Percentiles rank a stretch among this genome's conserved stretches.
Evolutionary conservation across 2,797 vertebrate species (phyloP).

Genomic region (Mico argentatus): DNA sequence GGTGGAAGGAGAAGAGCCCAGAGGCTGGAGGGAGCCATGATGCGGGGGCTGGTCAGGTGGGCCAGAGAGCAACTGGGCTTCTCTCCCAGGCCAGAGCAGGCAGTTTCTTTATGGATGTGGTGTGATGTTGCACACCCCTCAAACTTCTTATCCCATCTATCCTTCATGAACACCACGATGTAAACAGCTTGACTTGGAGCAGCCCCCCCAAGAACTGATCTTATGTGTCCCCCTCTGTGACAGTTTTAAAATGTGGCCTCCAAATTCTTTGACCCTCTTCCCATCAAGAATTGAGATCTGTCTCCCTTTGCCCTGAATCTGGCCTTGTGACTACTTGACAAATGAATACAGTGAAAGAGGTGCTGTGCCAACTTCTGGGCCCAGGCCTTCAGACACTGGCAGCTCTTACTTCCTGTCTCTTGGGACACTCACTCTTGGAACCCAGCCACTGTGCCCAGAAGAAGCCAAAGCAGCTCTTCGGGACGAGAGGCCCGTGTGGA

Average conservation of each 20-base stretch:
- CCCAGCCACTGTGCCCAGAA: neutral
- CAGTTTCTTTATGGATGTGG: neutral
- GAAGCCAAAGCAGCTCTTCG: conserved; percentile 49
- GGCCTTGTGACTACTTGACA: conserved; percentile 21
- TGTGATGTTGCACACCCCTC: neutral
- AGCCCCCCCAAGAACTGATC: neutral
- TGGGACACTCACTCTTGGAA: conserved; percentile 45
- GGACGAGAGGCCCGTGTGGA: conserved; percentile 7
- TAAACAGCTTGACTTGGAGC: neutral
- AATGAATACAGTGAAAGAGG: neutral
- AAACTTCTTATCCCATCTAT: fast-evolving
- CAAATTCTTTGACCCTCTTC: neutral
- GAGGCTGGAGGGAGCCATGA: neutral
- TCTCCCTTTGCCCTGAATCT: neutral
- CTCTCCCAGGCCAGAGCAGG: neutral
- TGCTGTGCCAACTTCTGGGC: conserved; percentile 18
- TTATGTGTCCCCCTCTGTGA: neutral
- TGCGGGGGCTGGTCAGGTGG: neutral
- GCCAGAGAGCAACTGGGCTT: neutral
- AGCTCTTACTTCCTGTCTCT: conserved; percentile 57
- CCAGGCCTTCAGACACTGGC: conserved; percentile 48
- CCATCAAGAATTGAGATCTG: neutral
- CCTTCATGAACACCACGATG: fast-evolving
- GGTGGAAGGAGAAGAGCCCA: neutral
- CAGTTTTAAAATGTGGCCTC: neutral